Conservation (phyloP, 2,113 vertebrate genomes). For the Pyrgilauda ruficollis region DNA sequence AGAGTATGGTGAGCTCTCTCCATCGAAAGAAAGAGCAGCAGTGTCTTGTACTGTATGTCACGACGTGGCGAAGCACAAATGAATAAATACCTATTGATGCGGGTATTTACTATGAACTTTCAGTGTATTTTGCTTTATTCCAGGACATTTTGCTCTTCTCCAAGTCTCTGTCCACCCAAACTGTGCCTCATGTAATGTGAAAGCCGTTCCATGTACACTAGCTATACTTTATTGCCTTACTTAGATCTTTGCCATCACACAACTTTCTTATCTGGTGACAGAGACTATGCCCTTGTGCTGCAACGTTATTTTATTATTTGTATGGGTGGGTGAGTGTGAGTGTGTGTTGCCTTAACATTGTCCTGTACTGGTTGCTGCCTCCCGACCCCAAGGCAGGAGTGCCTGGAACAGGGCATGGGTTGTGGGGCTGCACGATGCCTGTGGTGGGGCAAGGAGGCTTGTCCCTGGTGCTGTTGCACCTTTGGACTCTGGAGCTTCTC, state of each 20-base stretch:
- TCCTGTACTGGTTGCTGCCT: background rate
- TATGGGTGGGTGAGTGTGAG: slow-evolving; percentile 10
- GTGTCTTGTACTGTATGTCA: slow-evolving; percentile 62
- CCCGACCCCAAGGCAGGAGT: background rate
- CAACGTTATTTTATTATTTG: slow-evolving; percentile 65
- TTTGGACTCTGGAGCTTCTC: slow-evolving; percentile 45
- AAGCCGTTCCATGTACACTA: slow-evolving; percentile 48
- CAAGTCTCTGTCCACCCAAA: slow-evolving; percentile 48
- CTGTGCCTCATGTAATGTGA: slow-evolving; percentile 72
- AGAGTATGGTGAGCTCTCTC: background rate
- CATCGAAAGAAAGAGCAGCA: background rate
- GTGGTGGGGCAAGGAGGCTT: background rate
- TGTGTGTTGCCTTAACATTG: background rate
- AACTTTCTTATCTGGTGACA: slow-evolving; percentile 58
- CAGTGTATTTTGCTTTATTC: slow-evolving; percentile 72
- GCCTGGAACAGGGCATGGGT: background rate
- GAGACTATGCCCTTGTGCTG: slow-evolving; percentile 67
- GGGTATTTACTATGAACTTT: slow-evolving; percentile 68
- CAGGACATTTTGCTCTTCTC: slow-evolving; percentile 57
- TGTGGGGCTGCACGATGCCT: background rate
- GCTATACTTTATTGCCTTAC: slow-evolving; percentile 74
- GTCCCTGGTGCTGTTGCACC: background rate
- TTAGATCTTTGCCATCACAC: slow-evolving; percentile 73
- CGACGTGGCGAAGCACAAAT: slow-evolving; percentile 60
- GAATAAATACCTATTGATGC: slow-evolving; percentile 61